Percentiles rank a stretch among this genome's conserved stretches.
These are phyloP conservation scores for Arion vulgaris DNA, from an alignment of 1,140 invertebrate genomes.

Conservation along the genomic window DNA sequence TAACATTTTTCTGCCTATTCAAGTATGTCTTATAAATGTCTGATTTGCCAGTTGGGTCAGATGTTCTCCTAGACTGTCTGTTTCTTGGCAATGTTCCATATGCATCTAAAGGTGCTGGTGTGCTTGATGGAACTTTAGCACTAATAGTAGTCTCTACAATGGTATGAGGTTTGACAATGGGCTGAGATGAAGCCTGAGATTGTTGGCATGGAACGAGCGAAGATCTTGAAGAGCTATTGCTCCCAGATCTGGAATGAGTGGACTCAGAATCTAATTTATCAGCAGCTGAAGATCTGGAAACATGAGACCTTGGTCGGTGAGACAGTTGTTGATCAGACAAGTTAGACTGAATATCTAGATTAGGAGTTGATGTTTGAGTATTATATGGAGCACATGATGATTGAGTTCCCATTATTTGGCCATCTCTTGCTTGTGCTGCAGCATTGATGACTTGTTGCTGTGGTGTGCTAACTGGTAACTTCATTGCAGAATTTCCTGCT, in stretches of 20 bases:
- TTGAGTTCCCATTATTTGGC: neutral
- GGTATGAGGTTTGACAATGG: slow-evolving; percentile 19
- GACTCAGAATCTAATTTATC: slow-evolving; percentile 25
- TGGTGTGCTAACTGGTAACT: neutral
- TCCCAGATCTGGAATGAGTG: slow-evolving; percentile 25
- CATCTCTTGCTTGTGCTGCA: neutral
- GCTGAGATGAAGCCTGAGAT: slow-evolving; percentile 42
- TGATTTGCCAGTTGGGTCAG: slow-evolving; percentile 38
- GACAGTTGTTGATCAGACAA: neutral
- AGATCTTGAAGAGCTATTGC: slow-evolving; percentile 33
- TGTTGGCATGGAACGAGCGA: slow-evolving; percentile 32
- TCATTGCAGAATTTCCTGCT: slow-evolving; percentile 7
- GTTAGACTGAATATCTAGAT: neutral
- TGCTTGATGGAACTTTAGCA: slow-evolving; percentile 1
- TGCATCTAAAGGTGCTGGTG: slow-evolving; percentile 43
- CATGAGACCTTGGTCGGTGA: slow-evolving; percentile 6
- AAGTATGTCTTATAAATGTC: slow-evolving; percentile 51
- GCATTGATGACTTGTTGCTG: neutral
- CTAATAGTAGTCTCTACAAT: slow-evolving; percentile 30
- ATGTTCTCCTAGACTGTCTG: slow-evolving; percentile 35
- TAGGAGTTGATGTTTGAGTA: neutral
- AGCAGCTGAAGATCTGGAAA: neutral
- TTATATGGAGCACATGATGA: neutral
- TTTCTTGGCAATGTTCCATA: slow-evolving; percentile 56
- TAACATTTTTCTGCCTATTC: slow-evolving; percentile 49